Evolutionary conservation across 2,797 vertebrate species (phyloP), one percentile per base, ranked within the genome.

Genomic region (Sebastes itinus): DNA sequence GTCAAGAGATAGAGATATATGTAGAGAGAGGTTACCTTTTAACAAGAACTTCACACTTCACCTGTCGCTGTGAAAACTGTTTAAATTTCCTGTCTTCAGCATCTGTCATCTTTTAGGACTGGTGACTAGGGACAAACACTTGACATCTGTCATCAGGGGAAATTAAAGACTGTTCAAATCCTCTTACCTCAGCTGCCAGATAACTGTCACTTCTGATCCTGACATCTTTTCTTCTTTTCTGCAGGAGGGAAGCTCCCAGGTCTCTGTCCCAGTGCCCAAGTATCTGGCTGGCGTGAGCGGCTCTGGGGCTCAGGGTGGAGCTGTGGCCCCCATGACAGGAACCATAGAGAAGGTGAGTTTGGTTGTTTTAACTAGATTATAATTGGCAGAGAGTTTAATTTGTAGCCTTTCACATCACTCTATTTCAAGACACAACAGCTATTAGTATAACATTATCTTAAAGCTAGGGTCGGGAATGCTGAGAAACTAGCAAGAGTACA

Each of bases 321-420:
- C 98, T 0, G 79, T 97, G 54, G 98, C 98, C 0, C 98, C 98
- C 58, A 99, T 99, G 98, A 97, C 98, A 0, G 98, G 98, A 81
- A 99, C 98, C 33, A 96, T 99, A 71, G 98, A 99, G 93, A 99
- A 99, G 98, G 98, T 99, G 89, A 61, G 60, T 66, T 35, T 22
- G 6, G 33, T 38, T 23, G 0, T 42, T 1, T 38, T 35, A 20
- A n/a, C 1, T 30, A 25, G 0, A 58, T 46, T n/a, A 7, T 14
- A 30, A 25, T 3, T 5, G 5, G 5, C 2, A 8, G 23, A 33
- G 20, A 16, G 3, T 52, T 22, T 2, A 14, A 33, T 33, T 65
- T 14, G 38, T 28, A 63, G 22, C 14, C 22, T 23, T 38, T 73
- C 28, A 35, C 4, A 28, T 64, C 3, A 30, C 33, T 54, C 11